Evolutionary conservation across 2,113 vertebrate genomes (phyloP).

Genomic region (Pygoscelis adeliae): DNA sequence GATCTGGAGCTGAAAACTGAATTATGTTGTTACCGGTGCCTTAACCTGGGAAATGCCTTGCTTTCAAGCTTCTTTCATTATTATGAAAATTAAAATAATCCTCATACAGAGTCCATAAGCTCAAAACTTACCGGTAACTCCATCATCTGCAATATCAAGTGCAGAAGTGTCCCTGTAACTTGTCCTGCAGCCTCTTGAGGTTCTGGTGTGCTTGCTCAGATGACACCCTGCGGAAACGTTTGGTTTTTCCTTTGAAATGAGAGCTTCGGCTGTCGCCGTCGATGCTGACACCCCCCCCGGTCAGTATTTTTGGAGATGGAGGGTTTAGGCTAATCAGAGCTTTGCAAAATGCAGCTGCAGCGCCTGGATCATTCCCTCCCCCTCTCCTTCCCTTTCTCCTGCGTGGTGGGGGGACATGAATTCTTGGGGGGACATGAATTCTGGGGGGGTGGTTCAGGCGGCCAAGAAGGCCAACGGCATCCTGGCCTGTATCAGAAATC

Average conservation of each 20-base stretch:
- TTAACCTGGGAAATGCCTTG: background rate
- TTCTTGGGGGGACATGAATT: no score
- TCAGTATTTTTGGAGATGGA: background rate
- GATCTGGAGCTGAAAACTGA: background rate
- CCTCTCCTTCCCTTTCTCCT: background rate
- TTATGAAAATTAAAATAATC: background rate
- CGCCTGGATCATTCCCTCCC: fast-evolving
- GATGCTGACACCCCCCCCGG: background rate
- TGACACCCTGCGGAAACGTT: background rate
- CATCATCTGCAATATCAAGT: background rate
- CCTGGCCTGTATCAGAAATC: no score
- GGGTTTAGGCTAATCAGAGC: background rate
- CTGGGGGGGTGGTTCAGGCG: no score
- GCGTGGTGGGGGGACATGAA: fast-evolving
- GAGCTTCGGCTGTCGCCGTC: fast-evolving
- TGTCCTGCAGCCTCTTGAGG: background rate
- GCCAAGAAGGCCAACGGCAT: no score
- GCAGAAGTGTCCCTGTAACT: background rate
- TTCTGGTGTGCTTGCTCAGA: background rate
- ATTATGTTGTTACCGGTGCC: background rate
- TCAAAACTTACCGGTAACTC: background rate
- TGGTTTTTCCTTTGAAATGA: background rate
- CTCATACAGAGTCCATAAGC: background rate
- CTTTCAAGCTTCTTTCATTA: background rate
- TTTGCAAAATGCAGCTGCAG: background rate